Evolutionary conservation across 2,797 vertebrate species (phyloP).

Genomic region (Notamacropus eugenii): DNA sequence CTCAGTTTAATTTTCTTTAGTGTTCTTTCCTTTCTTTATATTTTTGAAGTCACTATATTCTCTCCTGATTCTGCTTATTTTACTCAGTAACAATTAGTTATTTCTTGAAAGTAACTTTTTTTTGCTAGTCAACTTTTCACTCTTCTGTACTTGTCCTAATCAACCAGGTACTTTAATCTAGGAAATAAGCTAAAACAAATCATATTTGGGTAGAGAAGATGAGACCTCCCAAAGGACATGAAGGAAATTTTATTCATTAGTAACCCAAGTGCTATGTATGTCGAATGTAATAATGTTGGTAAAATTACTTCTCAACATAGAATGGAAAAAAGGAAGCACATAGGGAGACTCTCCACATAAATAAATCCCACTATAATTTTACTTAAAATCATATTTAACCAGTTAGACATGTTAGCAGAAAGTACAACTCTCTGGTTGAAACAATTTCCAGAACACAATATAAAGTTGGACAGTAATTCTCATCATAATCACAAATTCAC

Average conservation of each 20-base stretch:
- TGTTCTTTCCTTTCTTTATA: neutral
- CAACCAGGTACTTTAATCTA: neutral
- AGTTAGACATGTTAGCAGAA: neutral
- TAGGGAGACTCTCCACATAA: neutral
- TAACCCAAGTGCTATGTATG: conserved; percentile 30
- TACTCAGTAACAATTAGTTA: neutral
- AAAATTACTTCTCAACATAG: conserved; percentile 17
- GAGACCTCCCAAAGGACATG: neutral
- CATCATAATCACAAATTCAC: neutral
- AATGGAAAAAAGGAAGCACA: conserved; percentile 15
- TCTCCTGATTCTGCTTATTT: neutral
- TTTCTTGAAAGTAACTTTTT: neutral
- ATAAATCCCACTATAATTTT: neutral
- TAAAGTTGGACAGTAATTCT: conserved; percentile 17
- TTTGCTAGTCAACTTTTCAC: neutral
- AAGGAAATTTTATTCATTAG: conserved; percentile 22
- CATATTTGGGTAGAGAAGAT: neutral
- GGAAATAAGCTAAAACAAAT: conserved; percentile 9
- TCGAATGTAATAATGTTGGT: conserved; percentile 41
- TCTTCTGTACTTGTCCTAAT: neutral
- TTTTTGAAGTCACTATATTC: neutral
- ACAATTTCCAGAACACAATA: neutral
- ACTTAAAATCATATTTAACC: neutral
- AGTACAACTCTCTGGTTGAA: neutral
- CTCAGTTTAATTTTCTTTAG: neutral